Percentiles rank a stretch among this genome's conserved stretches.
Conservation (phyloP, 2,797 vertebrate genomes). For the Oryzias dopingdopingensis region DNA sequence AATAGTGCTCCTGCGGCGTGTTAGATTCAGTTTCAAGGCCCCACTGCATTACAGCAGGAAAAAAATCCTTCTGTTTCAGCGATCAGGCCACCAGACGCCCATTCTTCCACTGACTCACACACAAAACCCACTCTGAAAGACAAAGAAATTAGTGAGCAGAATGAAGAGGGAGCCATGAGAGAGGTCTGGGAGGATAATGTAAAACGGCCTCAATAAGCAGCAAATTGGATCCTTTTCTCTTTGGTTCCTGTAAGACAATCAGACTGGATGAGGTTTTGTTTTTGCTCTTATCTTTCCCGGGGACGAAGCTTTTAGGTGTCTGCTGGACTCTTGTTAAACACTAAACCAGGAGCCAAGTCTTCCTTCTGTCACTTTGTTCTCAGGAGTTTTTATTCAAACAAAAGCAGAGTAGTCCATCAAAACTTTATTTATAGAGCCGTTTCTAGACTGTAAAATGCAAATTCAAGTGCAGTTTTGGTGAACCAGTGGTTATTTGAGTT, state of each 20-base stretch:
- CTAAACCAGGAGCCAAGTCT: too few relatives aligned
- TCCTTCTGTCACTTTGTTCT: too few relatives aligned
- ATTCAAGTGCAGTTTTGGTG: too few relatives aligned
- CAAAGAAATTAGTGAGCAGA: slow-evolving; percentile 34
- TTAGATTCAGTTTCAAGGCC: neutral
- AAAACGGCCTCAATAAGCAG: slow-evolving; percentile 55
- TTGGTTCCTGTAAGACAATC: slow-evolving; percentile 36
- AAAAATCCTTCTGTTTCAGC: slow-evolving; percentile 11
- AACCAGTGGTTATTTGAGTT: too few relatives aligned
- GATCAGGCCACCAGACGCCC: slow-evolving; percentile 27
- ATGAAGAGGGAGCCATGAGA: slow-evolving; percentile 21
- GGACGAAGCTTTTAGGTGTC: slow-evolving; percentile 11
- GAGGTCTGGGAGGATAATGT: slow-evolving; percentile 40
- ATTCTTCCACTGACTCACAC: slow-evolving; percentile 13
- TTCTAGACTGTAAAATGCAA: too few relatives aligned
- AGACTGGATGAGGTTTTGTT: slow-evolving; percentile 38
- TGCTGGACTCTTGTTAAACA: slow-evolving; percentile 9
- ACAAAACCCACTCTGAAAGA: slow-evolving; percentile 26
- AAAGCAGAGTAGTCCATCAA: too few relatives aligned
- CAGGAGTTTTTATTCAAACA: too few relatives aligned
- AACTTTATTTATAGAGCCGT: too few relatives aligned
- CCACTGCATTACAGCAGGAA: neutral
- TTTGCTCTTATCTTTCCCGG: slow-evolving; percentile 19
- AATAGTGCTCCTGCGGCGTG: too few relatives aligned
- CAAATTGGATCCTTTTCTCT: slow-evolving; percentile 55